Conservation (phyloP, 1,140 invertebrate species). For the Cotesia glomerata region DNA sequence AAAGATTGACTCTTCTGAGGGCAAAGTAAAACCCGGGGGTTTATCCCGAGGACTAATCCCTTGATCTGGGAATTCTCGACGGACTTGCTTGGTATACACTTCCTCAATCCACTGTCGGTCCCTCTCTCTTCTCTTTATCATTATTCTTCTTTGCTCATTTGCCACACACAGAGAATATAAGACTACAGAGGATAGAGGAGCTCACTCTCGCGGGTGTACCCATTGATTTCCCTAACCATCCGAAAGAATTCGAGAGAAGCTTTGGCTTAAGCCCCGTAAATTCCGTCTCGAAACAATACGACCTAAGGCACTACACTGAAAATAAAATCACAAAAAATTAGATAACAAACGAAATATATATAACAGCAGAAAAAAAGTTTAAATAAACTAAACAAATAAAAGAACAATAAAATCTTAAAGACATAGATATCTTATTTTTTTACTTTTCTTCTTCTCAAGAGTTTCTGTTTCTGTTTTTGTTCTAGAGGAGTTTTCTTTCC, state of each 20-base stretch:
- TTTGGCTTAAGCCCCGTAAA: constrained; percentile 6
- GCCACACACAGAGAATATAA: background rate
- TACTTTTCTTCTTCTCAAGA: background rate
- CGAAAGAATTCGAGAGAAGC: constrained; percentile 11
- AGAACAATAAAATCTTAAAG: too few species aligned
- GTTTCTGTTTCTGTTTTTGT: too few species aligned
- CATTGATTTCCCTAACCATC: constrained; percentile 14
- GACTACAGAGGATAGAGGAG: background rate
- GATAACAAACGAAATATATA: too few species aligned
- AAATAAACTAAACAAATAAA: too few species aligned
- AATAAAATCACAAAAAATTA: background rate
- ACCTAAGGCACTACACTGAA: background rate
- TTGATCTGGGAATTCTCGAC: constrained; percentile 13
- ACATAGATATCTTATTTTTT: background rate
- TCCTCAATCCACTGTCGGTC: background rate
- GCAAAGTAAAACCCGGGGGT: constrained; percentile 4
- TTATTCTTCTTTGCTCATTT: constrained; percentile 1
- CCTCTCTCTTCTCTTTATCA: background rate
- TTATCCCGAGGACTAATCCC: constrained; percentile 13
- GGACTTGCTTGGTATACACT: background rate
- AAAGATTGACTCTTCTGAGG: background rate
- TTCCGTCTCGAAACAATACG: constrained; percentile 5
- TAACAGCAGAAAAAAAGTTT: too few species aligned
- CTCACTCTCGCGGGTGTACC: background rate
- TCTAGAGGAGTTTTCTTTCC: background rate